These are phyloP conservation scores for Sinocyclocheilus anshuiensis DNA, from an alignment of 2,113 vertebrate genomes.

Conservation along the genomic window DNA sequence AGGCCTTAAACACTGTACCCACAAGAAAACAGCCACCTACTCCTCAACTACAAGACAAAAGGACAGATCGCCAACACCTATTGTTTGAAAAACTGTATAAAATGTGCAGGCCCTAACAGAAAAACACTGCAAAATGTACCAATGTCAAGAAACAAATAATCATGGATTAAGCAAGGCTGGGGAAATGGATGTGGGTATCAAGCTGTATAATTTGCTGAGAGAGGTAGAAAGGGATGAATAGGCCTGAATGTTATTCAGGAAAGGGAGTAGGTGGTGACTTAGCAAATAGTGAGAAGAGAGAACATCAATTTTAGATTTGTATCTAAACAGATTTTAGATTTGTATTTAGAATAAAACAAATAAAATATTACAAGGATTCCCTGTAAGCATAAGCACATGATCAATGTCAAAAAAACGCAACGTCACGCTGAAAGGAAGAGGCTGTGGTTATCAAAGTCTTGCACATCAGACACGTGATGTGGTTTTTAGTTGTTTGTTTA, in stretches of 20 bases:
- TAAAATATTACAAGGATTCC: neutral
- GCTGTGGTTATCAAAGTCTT: neutral
- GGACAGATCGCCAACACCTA: neutral
- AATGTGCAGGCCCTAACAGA: neutral
- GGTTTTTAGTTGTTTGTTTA: neutral
- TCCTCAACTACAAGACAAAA: neutral
- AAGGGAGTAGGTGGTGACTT: neutral
- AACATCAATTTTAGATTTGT: neutral
- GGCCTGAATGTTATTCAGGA: constrained; percentile 11
- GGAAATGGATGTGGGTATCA: neutral
- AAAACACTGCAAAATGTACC: neutral
- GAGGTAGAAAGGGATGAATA: constrained; percentile 4
- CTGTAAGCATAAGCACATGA: neutral
- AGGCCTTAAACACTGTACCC: neutral
- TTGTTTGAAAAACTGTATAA: neutral
- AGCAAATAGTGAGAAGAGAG: neutral
- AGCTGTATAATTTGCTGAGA: constrained; percentile 34
- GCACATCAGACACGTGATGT: neutral
- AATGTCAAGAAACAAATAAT: neutral
- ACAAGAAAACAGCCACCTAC: neutral
- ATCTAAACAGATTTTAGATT: too few relatives aligned
- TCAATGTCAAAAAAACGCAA: constrained; percentile 2
- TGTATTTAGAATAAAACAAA: neutral
- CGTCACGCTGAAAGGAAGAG: neutral
- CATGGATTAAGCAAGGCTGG: neutral